phyloP scores from a whole-genome alignment of 2,797 vertebrate genomes.

The Halcyon badia region DNA sequence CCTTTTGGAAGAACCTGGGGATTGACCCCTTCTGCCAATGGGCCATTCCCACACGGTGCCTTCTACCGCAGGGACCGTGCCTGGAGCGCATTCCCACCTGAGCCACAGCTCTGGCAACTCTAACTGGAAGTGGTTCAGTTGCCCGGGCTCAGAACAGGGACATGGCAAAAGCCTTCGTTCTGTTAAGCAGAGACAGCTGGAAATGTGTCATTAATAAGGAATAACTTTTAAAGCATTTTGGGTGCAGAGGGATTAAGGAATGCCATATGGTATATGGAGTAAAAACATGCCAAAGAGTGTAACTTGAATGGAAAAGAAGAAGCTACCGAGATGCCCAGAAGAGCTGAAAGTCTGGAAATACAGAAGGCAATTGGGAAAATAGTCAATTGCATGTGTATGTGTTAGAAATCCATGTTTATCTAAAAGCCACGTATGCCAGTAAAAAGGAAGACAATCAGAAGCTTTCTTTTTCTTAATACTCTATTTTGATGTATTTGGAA shows the following conservation, averaged over 20 bases:
- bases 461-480: constrained; percentile 7
- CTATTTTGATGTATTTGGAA: constrained; percentile 14
- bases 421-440: not conserved
- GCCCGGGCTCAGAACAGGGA: not conserved
- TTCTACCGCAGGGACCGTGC: not conserved
- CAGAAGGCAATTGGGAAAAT: not conserved
- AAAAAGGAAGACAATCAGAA: constrained; percentile 14
- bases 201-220: constrained; percentile 43
- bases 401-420: constrained; percentile 11
- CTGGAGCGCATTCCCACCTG: not conserved
- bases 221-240: constrained; percentile 37
- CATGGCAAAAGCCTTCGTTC: not conserved
- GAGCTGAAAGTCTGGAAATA: constrained; percentile 30
- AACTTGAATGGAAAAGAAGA: constrained; percentile 4
- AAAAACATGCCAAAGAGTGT: constrained; percentile 9
- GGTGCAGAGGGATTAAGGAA: constrained; percentile 41
- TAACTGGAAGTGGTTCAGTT: not conserved
- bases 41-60: not conserved
- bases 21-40: not conserved
- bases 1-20: not conserved
- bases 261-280: constrained; percentile 29
- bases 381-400: not conserved
- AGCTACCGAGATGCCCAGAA: not conserved
- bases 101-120: not conserved
- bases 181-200: constrained; percentile 2